Evolutionary conservation across 2,888 invertebrate genomes (phyloP).

Genomic region (Drosophila kokeensis): DNA sequence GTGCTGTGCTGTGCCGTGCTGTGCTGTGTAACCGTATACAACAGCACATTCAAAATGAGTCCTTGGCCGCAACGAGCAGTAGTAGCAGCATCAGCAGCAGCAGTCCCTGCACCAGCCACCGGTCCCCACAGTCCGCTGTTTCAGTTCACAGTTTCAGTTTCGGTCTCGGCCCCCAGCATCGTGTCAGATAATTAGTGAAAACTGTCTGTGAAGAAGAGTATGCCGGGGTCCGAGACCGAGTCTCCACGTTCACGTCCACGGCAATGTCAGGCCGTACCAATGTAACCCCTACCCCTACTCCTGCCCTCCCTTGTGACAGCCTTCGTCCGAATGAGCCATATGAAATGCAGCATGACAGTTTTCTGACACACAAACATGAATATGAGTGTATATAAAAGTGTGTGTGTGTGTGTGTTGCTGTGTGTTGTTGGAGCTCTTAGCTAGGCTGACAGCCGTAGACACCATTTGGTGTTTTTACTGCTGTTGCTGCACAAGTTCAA

Average conservation of each 20-base stretch:
- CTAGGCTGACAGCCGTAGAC: slow-evolving; percentile 51
- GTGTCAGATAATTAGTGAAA: slow-evolving; percentile 79
- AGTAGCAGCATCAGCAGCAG: slow-evolving; percentile 29
- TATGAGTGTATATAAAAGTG: slow-evolving; percentile 5
- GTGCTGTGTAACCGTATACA: slow-evolving; percentile 34
- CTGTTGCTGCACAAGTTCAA: slow-evolving; percentile 36
- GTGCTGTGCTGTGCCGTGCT: not conserved
- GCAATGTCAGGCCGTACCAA: slow-evolving; percentile 46
- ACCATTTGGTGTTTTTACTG: slow-evolving; percentile 18
- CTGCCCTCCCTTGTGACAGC: slow-evolving; percentile 40
- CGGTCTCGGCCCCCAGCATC: slow-evolving; percentile 55
- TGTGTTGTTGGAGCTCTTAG: slow-evolving; percentile 37
- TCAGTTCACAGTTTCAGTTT: slow-evolving; percentile 25
- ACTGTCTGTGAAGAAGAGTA: slow-evolving; percentile 75
- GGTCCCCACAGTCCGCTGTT: slow-evolving; percentile 7
- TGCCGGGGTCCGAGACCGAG: slow-evolving; percentile 51
- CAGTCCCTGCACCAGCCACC: slow-evolving; percentile 20
- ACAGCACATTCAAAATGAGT: slow-evolving; percentile 76
- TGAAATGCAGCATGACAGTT: slow-evolving; percentile 76
- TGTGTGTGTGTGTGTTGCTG: slow-evolving; percentile 21
- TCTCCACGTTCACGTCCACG: slow-evolving; percentile 51
- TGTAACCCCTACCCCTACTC: not conserved
- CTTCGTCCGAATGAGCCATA: slow-evolving; percentile 62
- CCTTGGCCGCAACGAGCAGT: slow-evolving; percentile 77
- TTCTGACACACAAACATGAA: slow-evolving; percentile 65